Base-by-base conservation (phyloP, 2,797 vertebrate genomes). In the Lindbergichthys nudifrons region DNA sequence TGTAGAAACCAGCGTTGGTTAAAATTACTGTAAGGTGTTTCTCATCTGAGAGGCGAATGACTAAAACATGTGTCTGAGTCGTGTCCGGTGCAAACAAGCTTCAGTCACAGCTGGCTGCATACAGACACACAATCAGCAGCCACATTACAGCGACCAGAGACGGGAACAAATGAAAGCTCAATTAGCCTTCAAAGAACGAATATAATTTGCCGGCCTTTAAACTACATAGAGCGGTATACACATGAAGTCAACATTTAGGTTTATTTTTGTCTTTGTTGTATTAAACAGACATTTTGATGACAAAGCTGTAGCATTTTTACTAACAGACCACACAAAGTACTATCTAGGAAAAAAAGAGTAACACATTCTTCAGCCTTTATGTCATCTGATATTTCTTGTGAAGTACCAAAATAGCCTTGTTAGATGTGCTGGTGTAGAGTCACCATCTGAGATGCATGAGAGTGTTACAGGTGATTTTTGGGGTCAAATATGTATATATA, bases 31-130 rank as follows among this genome's bases (percentile, higher is more conserved):
- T 36, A 75, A 84, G 45, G 61, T 53, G 48, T 76, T 72, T 77
- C 60, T 77, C 43, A 45, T 52, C 26, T 43, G 41, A 70, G 26
- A 57, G 32, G 70, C 15, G 50, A 83, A 80, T 47, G 19, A 73
- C 63, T 72, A 43, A 68, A 67, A 68, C 67, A 69, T 62, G 14
- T 57, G 73, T 81, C 80, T 74, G 77, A 84, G 57, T 73, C 14
- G 53, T 68, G 80, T 79, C 70, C 42, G 63, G 47, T 58, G 4
- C 70, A 70, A 83, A 69, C 53, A 52, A 63, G 68, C 70, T 80
- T 69, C 23, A 56, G 79, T 83, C 75, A 52, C 60, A 74, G 74
- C 78, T 71, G 77, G 41, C 45, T 76, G 67, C 59, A 32, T 39
- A 10, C 52, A 69, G 30, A 73, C 52, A 59, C 32, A 46, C 23